Evolutionary conservation across 2,888 invertebrate genomes (phyloP).

Genomic region (Brachypterus glaber): DNA sequence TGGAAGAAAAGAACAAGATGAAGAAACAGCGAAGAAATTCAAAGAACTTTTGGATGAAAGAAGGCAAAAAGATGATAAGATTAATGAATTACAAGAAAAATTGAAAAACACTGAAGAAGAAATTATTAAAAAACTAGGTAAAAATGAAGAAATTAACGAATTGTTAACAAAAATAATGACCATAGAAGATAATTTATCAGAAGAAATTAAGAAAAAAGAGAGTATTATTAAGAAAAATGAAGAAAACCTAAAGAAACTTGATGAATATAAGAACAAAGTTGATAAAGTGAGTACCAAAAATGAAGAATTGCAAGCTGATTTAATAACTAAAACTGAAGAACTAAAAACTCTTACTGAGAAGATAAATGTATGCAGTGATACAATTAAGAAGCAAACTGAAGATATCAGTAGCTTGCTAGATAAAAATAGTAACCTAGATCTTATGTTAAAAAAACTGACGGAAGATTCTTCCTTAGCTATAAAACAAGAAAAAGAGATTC

Average conservation of each 20-base stretch:
- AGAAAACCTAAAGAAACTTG: too few species aligned
- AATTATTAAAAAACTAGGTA: slow-evolving; percentile 1
- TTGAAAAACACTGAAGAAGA: slow-evolving; percentile 6
- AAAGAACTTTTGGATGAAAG: slow-evolving; percentile 13
- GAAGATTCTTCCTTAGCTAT: slow-evolving; percentile 12
- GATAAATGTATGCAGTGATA: slow-evolving; percentile 11
- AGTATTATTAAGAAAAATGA: slow-evolving; percentile 1
- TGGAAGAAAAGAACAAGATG: background rate
- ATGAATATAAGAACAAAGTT: slow-evolving; percentile 5
- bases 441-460: slow-evolving; percentile 9
- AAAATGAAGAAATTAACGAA: slow-evolving; percentile 2
- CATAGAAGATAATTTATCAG: background rate
- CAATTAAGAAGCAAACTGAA: slow-evolving; percentile 10
- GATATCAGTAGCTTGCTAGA: slow-evolving; percentile 21
- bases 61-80: slow-evolving; percentile 2
- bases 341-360: slow-evolving; percentile 12
- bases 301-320: background rate
- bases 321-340: slow-evolving; percentile 14
- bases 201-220: slow-evolving; percentile 8
- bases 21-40: slow-evolving; percentile 12
- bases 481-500: slow-evolving; percentile 19
- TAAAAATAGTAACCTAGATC: slow-evolving; percentile 8
- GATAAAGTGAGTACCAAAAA: slow-evolving; percentile 5
- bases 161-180: slow-evolving; percentile 1
- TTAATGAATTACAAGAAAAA: slow-evolving; percentile 5